Evolutionary conservation across 1,140 invertebrate genomes (phyloP), one percentile per base, ranked within the genome.

Genomic region (Acromyrmex echinatior): DNA sequence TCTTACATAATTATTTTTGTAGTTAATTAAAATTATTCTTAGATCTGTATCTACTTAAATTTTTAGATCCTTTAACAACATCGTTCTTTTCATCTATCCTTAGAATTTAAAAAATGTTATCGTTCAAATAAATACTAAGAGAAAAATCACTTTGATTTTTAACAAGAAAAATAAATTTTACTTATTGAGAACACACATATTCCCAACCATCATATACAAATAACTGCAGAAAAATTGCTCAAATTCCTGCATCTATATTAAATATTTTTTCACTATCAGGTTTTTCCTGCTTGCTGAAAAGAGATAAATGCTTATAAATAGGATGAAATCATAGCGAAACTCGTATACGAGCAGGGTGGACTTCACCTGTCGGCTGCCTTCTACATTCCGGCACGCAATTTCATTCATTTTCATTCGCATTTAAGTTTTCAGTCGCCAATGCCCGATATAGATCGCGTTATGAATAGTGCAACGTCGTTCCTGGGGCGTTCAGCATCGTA

Each of bases 381-480:
- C 70, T 62, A 74, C 70, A 84, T 76, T 63, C 68, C 80, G 80
- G 60, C 68, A n/a, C 39, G 70, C 70, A 74, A 74, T 74, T 84
- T 84, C 70, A 76, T 76, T 74, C 70, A 84, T 84, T 84, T 35
- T 70, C 39, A 74, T 49, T 62, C 80, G 70, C 56, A 45, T 73
- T 62, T 60, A 84, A 84, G 25, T 84, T 62, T 84, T 65, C 70
- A 76, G 70, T 76, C 70, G 70, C 56, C 80, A 62, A 60, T 39
- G 39, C 39, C 18, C 80, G 80, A 76, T 84, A 76, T 84, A 63
- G 80, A 82, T 53, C 80, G 70, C 80, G 53, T 84, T 84, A 65
- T 74, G 80, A 84, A 84, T 84, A 84, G 70, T 62, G 70, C 70
- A 65, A 62, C 80, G 80, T 76, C 70, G 70, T 76, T 49, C 39